Evolutionary conservation across 2,888 invertebrate genomes (phyloP), one percentile per base, ranked within the genome.

Genomic region (Seladonia tumulorum): DNA sequence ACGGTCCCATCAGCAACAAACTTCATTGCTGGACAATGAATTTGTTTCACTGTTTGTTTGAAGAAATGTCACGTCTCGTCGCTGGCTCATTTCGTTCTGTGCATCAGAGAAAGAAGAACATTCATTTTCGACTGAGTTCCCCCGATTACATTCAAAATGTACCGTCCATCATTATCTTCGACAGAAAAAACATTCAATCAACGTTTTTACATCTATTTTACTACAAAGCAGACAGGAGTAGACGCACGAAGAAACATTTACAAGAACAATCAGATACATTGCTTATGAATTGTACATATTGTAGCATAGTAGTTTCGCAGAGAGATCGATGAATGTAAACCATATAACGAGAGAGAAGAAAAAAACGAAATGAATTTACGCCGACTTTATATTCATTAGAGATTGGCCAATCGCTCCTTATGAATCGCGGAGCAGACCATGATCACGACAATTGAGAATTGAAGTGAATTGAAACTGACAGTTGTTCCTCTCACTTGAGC

Each of bases 241-340:
- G 79, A 53, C 72, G 70, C 68, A 76, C 18, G 63, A 70, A 60
- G 66, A 76, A 77, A 82, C 84, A 83, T 87, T 89, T 91, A 89
- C 90, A 89, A 90, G 91, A 92, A 91, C 89, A 90, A 85, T 90
- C 87, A 87, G 84, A 87, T 87, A 86, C 88, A 86, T 90, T 85
- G 86, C 86, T 90, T 88, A 86, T 91, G 88, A 87, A 84, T 79
- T 93, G 93, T 93, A 93, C 91, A 93, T 93, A 93, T 89, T 93
- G 92, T 93, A 92, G 92, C 83, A 92, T 92, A 92, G 88, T 91
- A 92, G 89, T 88, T 84, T 88, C 85, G 77, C 90, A 88, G 81
- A 88, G 86, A 88, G 83, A 83, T 90, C 88, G 87, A 88, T 88
- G 87, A 91, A 90, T 87, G 90, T 90, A 68, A 83, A 63, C 29